Base-by-base conservation (phyloP, 2,113 vertebrate species). In the Pica pica region DNA sequence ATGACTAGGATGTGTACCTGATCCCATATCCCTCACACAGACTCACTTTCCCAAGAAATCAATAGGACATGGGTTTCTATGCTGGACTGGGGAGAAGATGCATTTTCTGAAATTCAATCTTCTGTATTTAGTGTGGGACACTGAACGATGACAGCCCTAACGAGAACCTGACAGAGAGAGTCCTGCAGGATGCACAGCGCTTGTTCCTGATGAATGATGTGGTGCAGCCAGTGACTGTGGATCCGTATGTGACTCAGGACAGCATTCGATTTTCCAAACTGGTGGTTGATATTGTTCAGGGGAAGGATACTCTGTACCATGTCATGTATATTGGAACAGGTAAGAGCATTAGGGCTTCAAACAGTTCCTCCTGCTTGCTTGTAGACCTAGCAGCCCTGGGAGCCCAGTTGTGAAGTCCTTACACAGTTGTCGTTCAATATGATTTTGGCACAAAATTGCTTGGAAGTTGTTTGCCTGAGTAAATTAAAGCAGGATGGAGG, bases 261-360 rank as follows among this genome's bases (percentile, higher is more conserved):
- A 99, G 98, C 60, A 98, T 99, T 53, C 99, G 99, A 30, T 99
- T 99, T 96, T 99, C 99, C 82, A 99, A 98, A 81, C 97, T 99
- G 50, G 99, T 99, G 7, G 99, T 99, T 93, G 99, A 99, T 95
- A 99, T 99, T 11, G 99, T 99, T 88, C 99, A 99, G 97, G 99
- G 99, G 91, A 99, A 99, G 95, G 99, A 99, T 93, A 99, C 98
- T 2, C 98, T 99, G 81, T 99, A 99, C 95, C 99, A 99, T 1
- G 99, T 99, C 78, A 99, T 99, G 97, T 99, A 99, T 97, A 99
- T 99, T 69, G 99, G 99, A 94, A 99, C 99, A 30, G 99, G 99
- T 99, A 93, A 97, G 98, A 91, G 21, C 23, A 15, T 27, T 35
- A 70, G 15, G 13, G n/a, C 44, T 78, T 67, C 70, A 49, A 44